Conservation (phyloP, 2,888 invertebrate species). For the Drosophila subquinaria region DNA sequence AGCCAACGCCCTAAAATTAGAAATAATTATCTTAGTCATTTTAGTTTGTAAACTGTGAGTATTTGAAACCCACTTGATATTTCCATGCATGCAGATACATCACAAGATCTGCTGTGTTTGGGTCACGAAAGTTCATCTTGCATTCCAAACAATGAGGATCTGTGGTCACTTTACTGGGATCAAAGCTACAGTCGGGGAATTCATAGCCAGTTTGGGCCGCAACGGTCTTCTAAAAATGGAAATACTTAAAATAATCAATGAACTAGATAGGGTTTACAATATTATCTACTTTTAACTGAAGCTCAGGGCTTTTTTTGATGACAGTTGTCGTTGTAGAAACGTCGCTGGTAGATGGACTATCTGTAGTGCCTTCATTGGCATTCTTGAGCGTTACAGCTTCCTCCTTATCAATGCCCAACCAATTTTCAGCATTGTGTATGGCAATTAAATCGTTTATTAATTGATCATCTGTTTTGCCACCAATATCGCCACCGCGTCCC, state of each 20-base stretch:
- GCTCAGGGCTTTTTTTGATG: neutral
- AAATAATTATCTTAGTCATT: constrained; percentile 33
- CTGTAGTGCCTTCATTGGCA: neutral
- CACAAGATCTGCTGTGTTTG: constrained; percentile 94
- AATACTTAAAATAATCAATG: neutral
- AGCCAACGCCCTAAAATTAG: constrained; percentile 92
- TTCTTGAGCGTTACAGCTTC: neutral
- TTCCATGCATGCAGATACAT: constrained; percentile 98
- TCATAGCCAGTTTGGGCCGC: constrained; percentile 91
- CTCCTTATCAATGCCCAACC: constrained; percentile 95
- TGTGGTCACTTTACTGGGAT: constrained; percentile 90
- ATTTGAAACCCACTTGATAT: constrained; percentile 88
- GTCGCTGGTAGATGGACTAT: constrained; percentile 66
- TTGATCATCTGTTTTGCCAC: constrained; percentile 94
- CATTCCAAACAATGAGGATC: constrained; percentile 97
- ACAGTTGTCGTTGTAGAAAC: neutral
- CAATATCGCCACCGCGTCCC: constrained; percentile 94
- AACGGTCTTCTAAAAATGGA: constrained; percentile 88
- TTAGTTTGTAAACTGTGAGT: neutral
- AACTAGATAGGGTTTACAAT: neutral
- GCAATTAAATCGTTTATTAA: constrained; percentile 94
- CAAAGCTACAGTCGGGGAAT: constrained; percentile 84
- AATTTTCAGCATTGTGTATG: constrained; percentile 96
- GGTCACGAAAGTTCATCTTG: constrained; percentile 95
- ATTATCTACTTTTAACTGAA: constrained; percentile 7